Evolutionary conservation across 2,888 invertebrate species (phyloP).

Genomic region (Mythimna vitellina): DNA sequence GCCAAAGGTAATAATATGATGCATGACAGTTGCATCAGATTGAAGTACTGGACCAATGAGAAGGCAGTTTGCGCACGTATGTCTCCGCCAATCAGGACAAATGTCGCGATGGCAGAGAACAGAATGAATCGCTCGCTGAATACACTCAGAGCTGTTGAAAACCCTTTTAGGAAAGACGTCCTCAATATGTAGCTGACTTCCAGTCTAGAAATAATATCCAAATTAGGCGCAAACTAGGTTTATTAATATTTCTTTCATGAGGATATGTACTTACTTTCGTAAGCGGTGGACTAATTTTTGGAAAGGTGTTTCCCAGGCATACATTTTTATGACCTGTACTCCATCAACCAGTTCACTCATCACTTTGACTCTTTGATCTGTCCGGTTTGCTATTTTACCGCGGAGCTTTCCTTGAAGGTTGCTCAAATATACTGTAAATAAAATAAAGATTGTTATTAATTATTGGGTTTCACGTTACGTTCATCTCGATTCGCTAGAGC

Average conservation of each 20-base stretch:
- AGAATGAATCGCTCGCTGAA: slow-evolving; percentile 96
- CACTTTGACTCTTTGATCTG: slow-evolving; percentile 94
- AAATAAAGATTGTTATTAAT: neutral
- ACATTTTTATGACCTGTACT: slow-evolving; percentile 96
- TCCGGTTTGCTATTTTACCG: slow-evolving; percentile 92
- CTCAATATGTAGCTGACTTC: slow-evolving; percentile 92
- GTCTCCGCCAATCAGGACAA: slow-evolving; percentile 92
- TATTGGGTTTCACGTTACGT: neutral
- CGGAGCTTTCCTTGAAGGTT: slow-evolving; percentile 85
- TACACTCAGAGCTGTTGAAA: slow-evolving; percentile 92
- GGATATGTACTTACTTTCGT: slow-evolving; percentile 90
- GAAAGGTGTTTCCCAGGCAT: slow-evolving; percentile 96
- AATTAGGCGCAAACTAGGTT: neutral
- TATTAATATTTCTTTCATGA: neutral
- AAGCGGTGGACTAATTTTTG: slow-evolving; percentile 92
- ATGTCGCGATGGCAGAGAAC: slow-evolving; percentile 94
- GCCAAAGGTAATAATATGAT: slow-evolving; percentile 92
- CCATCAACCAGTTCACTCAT: slow-evolving; percentile 95
- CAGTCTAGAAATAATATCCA: slow-evolving; percentile 80
- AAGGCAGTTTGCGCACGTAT: slow-evolving; percentile 92
- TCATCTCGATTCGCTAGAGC: neutral
- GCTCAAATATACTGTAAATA: slow-evolving; percentile 82
- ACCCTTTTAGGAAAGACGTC: slow-evolving; percentile 92
- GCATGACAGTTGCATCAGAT: slow-evolving; percentile 92
- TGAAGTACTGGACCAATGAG: slow-evolving; percentile 94